A percentile compares a stretch with the other conserved stretches of the same genome.
Conservation (phyloP, 2,797 vertebrate species). For the Odontamblyopus lacepedii region DNA sequence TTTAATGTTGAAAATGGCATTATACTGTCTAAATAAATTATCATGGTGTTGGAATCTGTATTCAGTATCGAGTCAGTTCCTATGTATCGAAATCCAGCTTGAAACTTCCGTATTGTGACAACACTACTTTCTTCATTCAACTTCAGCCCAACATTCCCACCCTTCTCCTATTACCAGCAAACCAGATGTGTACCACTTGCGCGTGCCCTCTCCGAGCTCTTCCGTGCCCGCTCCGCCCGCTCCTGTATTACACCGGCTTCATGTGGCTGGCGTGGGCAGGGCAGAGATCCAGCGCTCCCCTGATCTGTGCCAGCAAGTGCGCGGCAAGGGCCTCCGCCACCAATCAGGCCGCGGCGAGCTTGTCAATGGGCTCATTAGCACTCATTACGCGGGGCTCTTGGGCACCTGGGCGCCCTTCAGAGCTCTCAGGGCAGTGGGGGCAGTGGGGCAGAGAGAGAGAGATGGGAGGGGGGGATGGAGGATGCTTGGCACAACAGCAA, state of each 20-base stretch:
- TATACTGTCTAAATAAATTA: too few species aligned
- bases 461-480: neutral
- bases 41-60: too few species aligned
- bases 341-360: constrained; percentile 70
- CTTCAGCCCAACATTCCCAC: neutral
- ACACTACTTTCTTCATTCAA: neutral
- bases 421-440: constrained; percentile 54
- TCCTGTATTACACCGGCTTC: constrained; percentile 45
- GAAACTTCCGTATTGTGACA: too few species aligned
- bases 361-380: constrained; percentile 76
- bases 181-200: constrained; percentile 16
- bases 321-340: constrained; percentile 70
- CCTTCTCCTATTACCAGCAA: constrained; percentile 9
- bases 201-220: constrained; percentile 37
- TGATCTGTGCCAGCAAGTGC: constrained; percentile 69
- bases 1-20: too few species aligned
- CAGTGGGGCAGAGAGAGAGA: constrained; percentile 26
- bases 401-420: constrained; percentile 78
- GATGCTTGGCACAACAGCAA: constrained; percentile 11
- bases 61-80: too few species aligned
- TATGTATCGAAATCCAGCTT: too few species aligned
- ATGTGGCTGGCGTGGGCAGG: constrained; percentile 51
- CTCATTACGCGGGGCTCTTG: constrained; percentile 73
- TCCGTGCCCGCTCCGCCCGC: constrained; percentile 21
- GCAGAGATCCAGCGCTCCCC: constrained; percentile 61